Evolutionary conservation across 2,113 vertebrate genomes (phyloP), one percentile per base, ranked within the genome.

Genomic region (Deroptyus accipitrinus): DNA sequence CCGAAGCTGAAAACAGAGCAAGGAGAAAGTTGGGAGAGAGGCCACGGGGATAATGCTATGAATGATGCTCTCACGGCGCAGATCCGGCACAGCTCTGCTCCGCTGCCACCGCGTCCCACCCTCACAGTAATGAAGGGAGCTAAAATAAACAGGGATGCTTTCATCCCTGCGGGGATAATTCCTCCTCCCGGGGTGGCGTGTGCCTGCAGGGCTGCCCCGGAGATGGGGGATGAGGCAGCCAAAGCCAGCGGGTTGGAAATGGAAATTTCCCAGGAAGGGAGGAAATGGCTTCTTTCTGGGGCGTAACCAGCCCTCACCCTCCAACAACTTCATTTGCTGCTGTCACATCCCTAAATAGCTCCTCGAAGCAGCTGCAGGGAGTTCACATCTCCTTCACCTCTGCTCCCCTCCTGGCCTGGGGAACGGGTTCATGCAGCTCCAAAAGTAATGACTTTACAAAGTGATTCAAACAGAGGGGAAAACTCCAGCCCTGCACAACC

Each of bases 31-130:
- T 64, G 49, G 30, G 33, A 88, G 52, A 35, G 64, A 33, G 41
- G 42, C 61, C 48, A 28, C 0, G 0, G 49, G 52, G 77, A 44
- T 4, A 31, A 23, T 35, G 72, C 59, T 48, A 63, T 13, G 79
- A 48, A 7, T 0, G 15, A 48, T 41, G 35, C 17, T 2, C 0
- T 1, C 39, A 18, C 1, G 11, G 79, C 35, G 33, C 0, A 0
- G 74, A 30, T 42, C 52, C 0, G 2, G 55, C 22, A 4, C 27
- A 22, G 82, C 41, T 66, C 44, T 0, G 0, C 68, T 69, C 37
- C 0, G 1, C 76, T 85, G 42, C 70, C 69, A 73, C 61, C 8
- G 0, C 0, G 0, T 61, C 69, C 68, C 37, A 15, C 61, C 85
- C 48, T 68, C 42, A 11, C 3, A 3, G 64, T 37, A 68, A 84